Conservation (phyloP, 2,888 invertebrate genomes). For the Acleris emargana region DNA sequence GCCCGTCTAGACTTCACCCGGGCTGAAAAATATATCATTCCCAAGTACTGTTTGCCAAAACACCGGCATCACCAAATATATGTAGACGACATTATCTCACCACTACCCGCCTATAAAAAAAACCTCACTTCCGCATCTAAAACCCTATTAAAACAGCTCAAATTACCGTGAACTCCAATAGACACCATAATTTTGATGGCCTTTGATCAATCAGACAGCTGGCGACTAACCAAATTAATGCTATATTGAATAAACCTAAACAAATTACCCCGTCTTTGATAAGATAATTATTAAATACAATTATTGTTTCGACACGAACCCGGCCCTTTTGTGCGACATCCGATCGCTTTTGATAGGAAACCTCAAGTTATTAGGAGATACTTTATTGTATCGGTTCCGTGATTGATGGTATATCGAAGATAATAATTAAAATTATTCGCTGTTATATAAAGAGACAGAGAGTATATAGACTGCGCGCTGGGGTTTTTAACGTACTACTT, state of each 20-base stretch:
- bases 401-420: no score
- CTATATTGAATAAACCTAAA: conserved; percentile 67
- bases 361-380: conserved; percentile 2
- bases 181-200: conserved; percentile 46
- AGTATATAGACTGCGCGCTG: no score
- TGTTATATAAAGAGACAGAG: no score
- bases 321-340: conserved; percentile 48
- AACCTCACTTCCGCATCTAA: conserved; percentile 23
- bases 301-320: conserved; percentile 77
- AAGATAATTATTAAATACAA: conserved; percentile 73
- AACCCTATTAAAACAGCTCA: conserved; percentile 53
- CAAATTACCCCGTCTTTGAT: conserved; percentile 67
- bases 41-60: no score
- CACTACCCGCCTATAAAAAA: no score
- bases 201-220: conserved; percentile 66
- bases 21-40: no score
- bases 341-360: conserved; percentile 30
- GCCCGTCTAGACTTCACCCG: no score
- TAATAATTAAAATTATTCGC: no score
- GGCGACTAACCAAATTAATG: conserved; percentile 64
- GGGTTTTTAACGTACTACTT: no score
- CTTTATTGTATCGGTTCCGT: no score
- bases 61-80: no score
- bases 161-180: conserved; percentile 55
- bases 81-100: no score